Conservation (phyloP, 2,113 vertebrate species). For the Cottus gobio region DNA sequence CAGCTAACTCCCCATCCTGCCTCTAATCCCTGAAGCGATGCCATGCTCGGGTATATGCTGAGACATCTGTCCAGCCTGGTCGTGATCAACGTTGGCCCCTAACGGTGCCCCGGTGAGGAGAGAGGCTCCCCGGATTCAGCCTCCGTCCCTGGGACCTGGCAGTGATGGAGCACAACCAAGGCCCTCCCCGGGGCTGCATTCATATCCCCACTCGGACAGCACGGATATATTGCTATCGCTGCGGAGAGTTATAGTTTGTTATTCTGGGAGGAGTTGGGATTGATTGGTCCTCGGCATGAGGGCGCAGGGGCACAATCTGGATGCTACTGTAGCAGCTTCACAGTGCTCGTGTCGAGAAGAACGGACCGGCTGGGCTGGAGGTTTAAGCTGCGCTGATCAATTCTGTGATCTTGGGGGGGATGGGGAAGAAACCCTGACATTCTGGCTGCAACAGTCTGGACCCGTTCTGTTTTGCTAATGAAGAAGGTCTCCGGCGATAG, state of each 20-base stretch:
- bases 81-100: constrained; percentile 6
- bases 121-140: no score
- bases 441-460: background rate
- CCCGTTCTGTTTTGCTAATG: constrained; percentile 18
- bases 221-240: constrained; percentile 37
- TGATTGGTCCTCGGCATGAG: constrained; percentile 32
- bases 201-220: constrained; percentile 39
- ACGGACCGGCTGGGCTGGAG: background rate
- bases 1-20: constrained; percentile 47
- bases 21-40: constrained; percentile 53
- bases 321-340: constrained; percentile 10
- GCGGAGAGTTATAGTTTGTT: constrained; percentile 50
- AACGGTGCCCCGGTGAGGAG: no score
- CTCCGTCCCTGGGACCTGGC: constrained; percentile 30
- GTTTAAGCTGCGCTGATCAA: constrained; percentile 18
- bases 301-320: background rate
- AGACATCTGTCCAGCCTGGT: constrained; percentile 53
- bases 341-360: constrained; percentile 20
- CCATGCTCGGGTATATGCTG: constrained; percentile 37
- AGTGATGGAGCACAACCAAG: constrained; percentile 59
- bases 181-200: constrained; percentile 46
- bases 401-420: constrained; percentile 5
- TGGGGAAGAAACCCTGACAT: background rate
- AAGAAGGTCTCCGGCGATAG: background rate
- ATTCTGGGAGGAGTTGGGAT: constrained; percentile 36